A percentile compares a stretch with the other conserved stretches of the same genome.
Conservation (phyloP, 2,113 vertebrate genomes). For the Ictidomys tridecemlineatus region DNA sequence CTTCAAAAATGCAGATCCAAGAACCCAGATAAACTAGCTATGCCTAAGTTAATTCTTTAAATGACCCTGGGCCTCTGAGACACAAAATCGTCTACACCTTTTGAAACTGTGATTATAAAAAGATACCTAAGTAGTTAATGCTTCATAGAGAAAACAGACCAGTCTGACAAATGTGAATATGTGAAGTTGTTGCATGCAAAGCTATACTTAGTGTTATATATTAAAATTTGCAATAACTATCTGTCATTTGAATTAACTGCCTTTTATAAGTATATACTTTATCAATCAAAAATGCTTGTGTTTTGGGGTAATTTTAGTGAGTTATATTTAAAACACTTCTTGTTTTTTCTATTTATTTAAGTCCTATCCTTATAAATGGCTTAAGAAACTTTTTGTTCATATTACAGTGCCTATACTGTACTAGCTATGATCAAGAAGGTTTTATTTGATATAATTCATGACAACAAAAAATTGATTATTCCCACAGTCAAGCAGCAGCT, state of each 20-base stretch:
- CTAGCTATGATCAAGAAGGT: background rate
- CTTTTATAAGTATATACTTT: slow-evolving; percentile 43
- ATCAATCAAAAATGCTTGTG: slow-evolving; percentile 21
- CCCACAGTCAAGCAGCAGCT: background rate
- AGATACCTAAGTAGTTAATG: background rate
- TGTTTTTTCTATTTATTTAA: slow-evolving; percentile 2
- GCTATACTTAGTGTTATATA: background rate
- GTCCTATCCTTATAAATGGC: background rate
- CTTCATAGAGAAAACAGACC: background rate
- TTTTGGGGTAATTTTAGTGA: background rate
- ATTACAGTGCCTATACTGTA: background rate
- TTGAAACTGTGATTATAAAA: background rate
- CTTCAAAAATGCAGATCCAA: background rate
- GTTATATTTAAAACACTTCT: background rate
- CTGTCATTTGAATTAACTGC: background rate
- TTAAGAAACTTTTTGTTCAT: background rate
- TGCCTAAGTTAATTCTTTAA: background rate
- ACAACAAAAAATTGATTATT: background rate
- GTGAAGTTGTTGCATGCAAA: background rate
- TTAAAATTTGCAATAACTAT: background rate
- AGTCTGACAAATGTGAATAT: background rate
- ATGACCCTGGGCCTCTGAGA: background rate
- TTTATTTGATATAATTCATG: background rate
- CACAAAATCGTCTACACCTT: background rate
- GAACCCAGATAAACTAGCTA: background rate